Evolutionary conservation across 2,888 invertebrate genomes (phyloP), one percentile per base, ranked within the genome.

Genomic region (Polydrusus pterygomalis): DNA sequence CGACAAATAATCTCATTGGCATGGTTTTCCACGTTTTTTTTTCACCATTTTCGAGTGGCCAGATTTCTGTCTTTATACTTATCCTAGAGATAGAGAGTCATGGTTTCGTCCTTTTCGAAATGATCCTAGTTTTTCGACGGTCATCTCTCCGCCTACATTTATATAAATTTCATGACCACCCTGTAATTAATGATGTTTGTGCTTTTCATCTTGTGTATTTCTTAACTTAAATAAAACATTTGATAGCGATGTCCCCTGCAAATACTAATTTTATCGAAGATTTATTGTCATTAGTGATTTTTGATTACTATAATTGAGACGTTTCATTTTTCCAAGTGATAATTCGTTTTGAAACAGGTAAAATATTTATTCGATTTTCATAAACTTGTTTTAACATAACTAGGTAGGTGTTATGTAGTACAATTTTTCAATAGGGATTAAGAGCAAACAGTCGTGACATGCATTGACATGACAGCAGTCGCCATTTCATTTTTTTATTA

Each of bases 211-310:
- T 43, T n/a, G 2, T 47, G 47, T 38, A 38, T 38, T 38, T 38
- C 58, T 38, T 38, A 38, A 60, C 13, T 60, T 60, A n/a, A 15
- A 2, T n/a, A 56, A n/a, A 56, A 56, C 30, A 56, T 15, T 9
- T 56, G 56, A 56, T 56, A 56, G 30, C 30, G 25, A 56, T 60
- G 13, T 38, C 58, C 58, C 58, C 58, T 10, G 38, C 58, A 13
- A 60, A 17, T 18, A 17, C 11, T 18, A 17, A n/a, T n/a, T 38
- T 17, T 60, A 9, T 60, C 58, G 38, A 17, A 40, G 11, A 34
- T 34, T 34, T 34, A 56, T 56, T 56, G 5, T 9, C 56, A 56
- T 56, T 17, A 60, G 17, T 60, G 15, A 38, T 38, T 60, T 60
- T 9, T 60, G 58, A 60, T 60, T 60, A 38, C 13, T 15, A 10